Evolutionary conservation across 2,113 vertebrate genomes (phyloP), one percentile per base, ranked within the genome.

Genomic region (Cephalopterus ornatus): DNA sequence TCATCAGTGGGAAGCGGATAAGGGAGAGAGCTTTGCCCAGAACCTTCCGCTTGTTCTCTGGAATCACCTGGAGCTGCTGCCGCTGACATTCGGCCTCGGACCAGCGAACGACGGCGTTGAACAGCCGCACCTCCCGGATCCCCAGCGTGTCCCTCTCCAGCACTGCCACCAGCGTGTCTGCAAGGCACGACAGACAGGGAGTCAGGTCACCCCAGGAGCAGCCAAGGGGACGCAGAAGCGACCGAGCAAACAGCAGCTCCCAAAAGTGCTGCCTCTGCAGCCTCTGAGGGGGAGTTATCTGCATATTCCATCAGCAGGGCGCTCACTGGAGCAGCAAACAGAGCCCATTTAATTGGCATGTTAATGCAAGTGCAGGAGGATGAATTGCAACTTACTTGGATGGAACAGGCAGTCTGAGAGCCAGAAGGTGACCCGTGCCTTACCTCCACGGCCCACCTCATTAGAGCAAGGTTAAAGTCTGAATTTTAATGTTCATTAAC

Each of bases 1-100:
- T 99, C 99, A 99, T 99, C 87, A 99, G 97, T 12, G 99, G 99
- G 97, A 99, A 99, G 95, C 99, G 99, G 97, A 99, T 99, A 92
- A 99, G 99, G 5, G 98, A 98, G 74, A 99, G 98, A 2, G 99
- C 99, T 94, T 99, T 99, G 94, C 99, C 99, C 97, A 99, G 98
- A 23, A 98, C 99, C 86, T 99, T 98, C 61, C 99, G 98, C 96
- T 99, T 99, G 97, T 99, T 99, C 97, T 99, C 99, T 0, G 99
- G 99, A 1, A 99, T 98, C 91, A 99, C 98, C 94, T 99, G 99
- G 30, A 99, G 97, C 95, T 99, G 99, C 98, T 99, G 99, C 71
- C 99, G 98, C 86, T 99, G 99, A 50, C 99, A 98, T 88, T 99
- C 99, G 0, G 99, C 99, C 81, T 99, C 99, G 0, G 99, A 98